These are phyloP conservation scores for Plecturocebus donacophilus DNA, from an alignment of 2,113 vertebrate species.

Conservation along the genomic window DNA sequence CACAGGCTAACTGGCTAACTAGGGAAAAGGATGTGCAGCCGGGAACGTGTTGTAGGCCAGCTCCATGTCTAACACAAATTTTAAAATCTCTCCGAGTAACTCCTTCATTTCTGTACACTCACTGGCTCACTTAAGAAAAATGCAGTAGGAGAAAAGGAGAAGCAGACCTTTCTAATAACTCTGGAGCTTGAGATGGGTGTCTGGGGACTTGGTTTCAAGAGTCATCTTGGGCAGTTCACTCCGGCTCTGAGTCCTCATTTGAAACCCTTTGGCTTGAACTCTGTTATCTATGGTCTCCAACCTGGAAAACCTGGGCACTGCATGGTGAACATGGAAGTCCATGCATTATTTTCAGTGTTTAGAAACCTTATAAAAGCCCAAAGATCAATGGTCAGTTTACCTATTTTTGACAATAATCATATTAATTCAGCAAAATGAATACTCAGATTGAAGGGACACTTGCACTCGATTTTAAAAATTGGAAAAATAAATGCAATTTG, in stretches of 20 bases:
- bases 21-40: fast-evolving
- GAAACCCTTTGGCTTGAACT: background rate
- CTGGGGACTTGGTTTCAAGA: background rate
- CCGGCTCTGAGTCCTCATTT: background rate
- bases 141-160: too few relatives aligned
- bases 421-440: background rate
- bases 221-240: background rate
- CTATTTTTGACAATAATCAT: background rate
- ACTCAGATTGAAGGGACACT: background rate
- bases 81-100: too few relatives aligned
- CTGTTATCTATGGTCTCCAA: background rate
- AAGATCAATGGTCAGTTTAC: background rate
- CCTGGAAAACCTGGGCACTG: background rate
- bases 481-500: constrained; percentile 7
- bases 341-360: background rate
- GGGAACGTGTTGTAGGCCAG: fast-evolving
- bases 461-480: background rate
- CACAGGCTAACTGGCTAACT: fast-evolving
- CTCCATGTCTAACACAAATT: too few relatives aligned
- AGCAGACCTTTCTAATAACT: too few relatives aligned
- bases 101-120: too few relatives aligned
- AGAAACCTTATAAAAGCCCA: background rate
- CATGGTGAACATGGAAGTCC: background rate
- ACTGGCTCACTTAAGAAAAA: too few relatives aligned
- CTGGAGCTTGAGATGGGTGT: background rate